Evolutionary conservation across 1,140 invertebrate genomes (phyloP), one percentile per base, ranked within the genome.

Genomic region (Scaptomyza hsui): DNA sequence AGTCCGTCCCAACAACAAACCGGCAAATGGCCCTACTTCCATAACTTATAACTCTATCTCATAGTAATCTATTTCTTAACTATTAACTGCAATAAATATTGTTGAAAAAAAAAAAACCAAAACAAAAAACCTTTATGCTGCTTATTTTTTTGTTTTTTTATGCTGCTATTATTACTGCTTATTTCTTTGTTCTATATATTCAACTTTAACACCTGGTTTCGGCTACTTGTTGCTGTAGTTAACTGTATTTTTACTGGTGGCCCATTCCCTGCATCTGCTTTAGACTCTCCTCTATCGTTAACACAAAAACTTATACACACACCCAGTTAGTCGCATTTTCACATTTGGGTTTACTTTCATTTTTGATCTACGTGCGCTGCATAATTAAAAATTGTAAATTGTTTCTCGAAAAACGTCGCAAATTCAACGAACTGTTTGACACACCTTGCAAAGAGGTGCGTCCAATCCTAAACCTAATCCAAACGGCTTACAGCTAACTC

Each of bases 301-400:
- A 55, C 21, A 62, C 16, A 64, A 44, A 59, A 42, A 62, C 21
- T 35, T 18, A 57, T n/a, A 35, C 24, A 24, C 39, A 56, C 39
- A 64, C 48, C 72, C 52, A 37, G 13, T 70, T 73, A 63, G 70
- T 71, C 63, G 78, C 78, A 80, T 75, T 83, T 80, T 85, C 81
- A 83, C 81, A 80, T 80, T 76, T n/a, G 3, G 76, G 81, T 70
- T 86, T 80, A 83, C 80, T 83, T 83, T 83, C 80, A 85, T 83
- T 83, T 83, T 86, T 83, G 80, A 71, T 63, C 76, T 83, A 83
- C 80, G 80, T 83, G 80, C 76, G 48, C 59, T 67, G 80, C 80
- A 83, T 83, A 83, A 80, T 86, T 76, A 80, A 86, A 80, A 76
- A 57, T 2, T 0, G 2, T 35, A 74, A 82, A 82, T 82, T 78